Conservation (phyloP, 64 coral and sea anemone species). For the Porites australiensis region DNA sequence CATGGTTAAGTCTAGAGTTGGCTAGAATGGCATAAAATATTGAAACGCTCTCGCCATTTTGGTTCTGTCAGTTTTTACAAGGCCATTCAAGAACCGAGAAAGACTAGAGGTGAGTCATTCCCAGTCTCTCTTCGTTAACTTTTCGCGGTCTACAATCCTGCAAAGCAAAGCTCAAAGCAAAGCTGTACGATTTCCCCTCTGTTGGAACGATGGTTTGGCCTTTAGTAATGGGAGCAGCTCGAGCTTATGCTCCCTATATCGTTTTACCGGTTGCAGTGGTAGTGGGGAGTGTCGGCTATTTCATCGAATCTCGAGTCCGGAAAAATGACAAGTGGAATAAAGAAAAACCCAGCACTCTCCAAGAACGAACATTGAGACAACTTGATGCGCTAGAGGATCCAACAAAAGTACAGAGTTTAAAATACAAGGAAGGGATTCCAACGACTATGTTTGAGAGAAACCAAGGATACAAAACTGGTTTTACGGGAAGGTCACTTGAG, state of each 20-base stretch:
- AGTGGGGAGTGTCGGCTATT: constrained; percentile 77
- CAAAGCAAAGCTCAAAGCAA: no score
- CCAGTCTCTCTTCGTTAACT: neutral
- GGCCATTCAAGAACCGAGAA: neutral
- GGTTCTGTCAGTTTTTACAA: neutral
- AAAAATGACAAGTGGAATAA: constrained; percentile 85
- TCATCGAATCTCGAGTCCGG: constrained; percentile 79
- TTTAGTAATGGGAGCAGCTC: constrained; percentile 70
- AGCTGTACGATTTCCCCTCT: no score
- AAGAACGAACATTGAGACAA: constrained; percentile 76
- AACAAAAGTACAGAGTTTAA: constrained; percentile 76
- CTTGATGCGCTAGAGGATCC: constrained; percentile 67
- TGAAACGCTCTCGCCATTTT: constrained; percentile 6
- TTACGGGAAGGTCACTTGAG: constrained; percentile 66
- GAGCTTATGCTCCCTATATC: constrained; percentile 83
- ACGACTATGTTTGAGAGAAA: constrained; percentile 93
- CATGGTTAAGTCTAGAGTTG: neutral
- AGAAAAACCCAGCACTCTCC: constrained; percentile 80
- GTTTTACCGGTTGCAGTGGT: constrained; percentile 82
- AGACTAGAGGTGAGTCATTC: neutral
- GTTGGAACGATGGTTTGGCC: constrained; percentile 82
- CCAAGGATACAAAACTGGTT: constrained; percentile 73
- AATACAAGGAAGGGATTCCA: constrained; percentile 81
- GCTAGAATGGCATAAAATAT: neutral
- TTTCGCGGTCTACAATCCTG: no score